These are phyloP conservation scores for Sinopyrophorus schimmeli DNA, from an alignment of 2,888 invertebrate species.

Conservation along the genomic window DNA sequence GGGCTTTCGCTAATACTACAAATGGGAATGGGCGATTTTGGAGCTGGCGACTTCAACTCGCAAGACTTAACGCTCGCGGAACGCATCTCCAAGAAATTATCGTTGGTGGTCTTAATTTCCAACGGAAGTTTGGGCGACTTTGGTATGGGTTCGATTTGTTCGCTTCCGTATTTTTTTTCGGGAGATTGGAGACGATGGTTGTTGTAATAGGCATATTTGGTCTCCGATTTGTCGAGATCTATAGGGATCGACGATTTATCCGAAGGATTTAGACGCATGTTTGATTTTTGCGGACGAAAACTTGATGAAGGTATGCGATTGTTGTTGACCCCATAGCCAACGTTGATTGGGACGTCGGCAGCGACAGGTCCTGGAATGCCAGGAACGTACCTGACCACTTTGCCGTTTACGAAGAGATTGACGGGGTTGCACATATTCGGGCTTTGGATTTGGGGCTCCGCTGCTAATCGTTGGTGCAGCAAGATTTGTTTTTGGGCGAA, in stretches of 20 bases:
- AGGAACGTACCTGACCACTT: constrained; percentile 82
- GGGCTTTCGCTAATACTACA: constrained; percentile 54
- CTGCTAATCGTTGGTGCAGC: constrained; percentile 40
- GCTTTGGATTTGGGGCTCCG: constrained; percentile 47
- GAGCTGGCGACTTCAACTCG: constrained; percentile 28
- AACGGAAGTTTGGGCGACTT: constrained; percentile 35
- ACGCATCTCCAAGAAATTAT: constrained; percentile 10
- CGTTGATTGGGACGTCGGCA: constrained; percentile 50
- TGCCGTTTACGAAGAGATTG: constrained; percentile 64
- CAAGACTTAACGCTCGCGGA: constrained; percentile 23
- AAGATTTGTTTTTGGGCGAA: constrained; percentile 37
- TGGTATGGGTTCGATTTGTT: constrained; percentile 10
- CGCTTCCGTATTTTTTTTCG: not conserved
- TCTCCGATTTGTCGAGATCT: too few relatives aligned
- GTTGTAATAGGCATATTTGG: not conserved
- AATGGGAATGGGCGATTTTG: constrained; percentile 30
- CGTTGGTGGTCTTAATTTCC: constrained; percentile 32
- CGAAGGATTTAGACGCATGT: not conserved
- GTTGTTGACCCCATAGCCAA: constrained; percentile 33
- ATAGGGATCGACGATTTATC: constrained; percentile 6
- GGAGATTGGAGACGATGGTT: too few relatives aligned
- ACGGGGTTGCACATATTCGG: constrained; percentile 56
- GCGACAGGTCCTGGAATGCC: constrained; percentile 81
- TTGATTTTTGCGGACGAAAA: constrained; percentile 9
- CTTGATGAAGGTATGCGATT: constrained; percentile 8